Evolutionary conservation across 2,888 invertebrate genomes (phyloP), one percentile per base, ranked within the genome.

Genomic region (Callosobruchus maculatus): DNA sequence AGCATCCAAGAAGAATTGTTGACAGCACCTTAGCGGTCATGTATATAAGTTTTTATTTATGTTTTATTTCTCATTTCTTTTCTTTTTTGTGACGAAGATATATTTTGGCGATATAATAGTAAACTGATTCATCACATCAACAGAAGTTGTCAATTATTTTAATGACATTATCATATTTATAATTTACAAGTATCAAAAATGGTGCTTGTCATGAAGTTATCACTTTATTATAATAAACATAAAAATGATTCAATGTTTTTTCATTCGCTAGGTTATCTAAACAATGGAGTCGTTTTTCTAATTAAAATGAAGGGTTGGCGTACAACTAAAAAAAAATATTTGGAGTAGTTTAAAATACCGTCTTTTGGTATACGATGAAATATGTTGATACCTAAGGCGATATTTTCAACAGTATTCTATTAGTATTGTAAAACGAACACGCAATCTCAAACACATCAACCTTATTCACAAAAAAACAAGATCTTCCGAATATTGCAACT

Each of bases 1-100:
- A 95, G 94, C 89, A 93, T 95, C 88, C 93, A 94, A 86, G 95
- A 95, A 83, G 95, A 95, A 87, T 90, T 95, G 81, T 90, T 92
- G 81, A 91, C 92, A 78, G 84, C 85, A 72, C 84, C 85, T 76
- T 85, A 84, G 49, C 49, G 13, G 49, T 49, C 49, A 49, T 49
- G 49, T 49, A 49, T 49, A 49, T 49, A 49, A 1, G 18, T 49
- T 7, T 7, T 49, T 7, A 1, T 7, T 49, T 49, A 49, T 49
- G 13, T 49, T 49, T 26, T 7, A 26, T 26, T 26, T 26, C 26
- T 7, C 7, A 2, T 49, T 49, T 18, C 13, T 49, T 49, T 3
- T 49, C 1, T 13, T 49, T 49, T 49, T 49, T 49, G 49, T 9
- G 13, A 49, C 49, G 49, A 49, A 49, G 13, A 49, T 49, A 49